Base-by-base conservation (phyloP, 2,113 vertebrate genomes). In the Sapayoa aenigma region DNA sequence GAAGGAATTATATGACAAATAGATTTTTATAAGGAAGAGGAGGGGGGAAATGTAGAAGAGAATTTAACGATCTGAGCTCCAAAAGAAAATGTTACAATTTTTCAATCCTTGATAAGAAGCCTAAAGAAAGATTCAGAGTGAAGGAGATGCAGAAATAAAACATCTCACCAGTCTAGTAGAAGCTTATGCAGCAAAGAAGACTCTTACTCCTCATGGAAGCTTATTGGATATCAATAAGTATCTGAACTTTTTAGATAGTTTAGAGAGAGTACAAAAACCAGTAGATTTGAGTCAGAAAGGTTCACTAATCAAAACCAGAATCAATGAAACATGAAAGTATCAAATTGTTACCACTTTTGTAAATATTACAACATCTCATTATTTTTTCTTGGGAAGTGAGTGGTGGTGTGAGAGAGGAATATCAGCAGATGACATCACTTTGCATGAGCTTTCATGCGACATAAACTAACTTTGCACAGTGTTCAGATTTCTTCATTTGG, bases 111-210 rank as follows among this genome's bases (percentile, higher is more conserved):
- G 10, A 24, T 60, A 66, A 94, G 35, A 77, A 69, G 12, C 56
- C 11, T 71, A 35, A 11, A 78, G 17, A 93, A 68, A 73, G 22
- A 55, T 56, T 74, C 28, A 50, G 37, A 55, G 14, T 42, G 20
- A 85, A 82, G 27, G 21, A 66, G 7, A 73, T 50, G 4, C 13
- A 78, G 22, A 20, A 46, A 35, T 39, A 41, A 33, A 74, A 1
- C 3, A 2, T 3, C 7, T 66, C n/a, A 65, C 3, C 1, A 31
- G 6, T 12, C 3, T 6, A 31, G 13, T 7, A 30, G 37, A 84
- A 80, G 62, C 55, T 47, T 80, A 10, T 6, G 7, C 52, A 76
- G 16, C 17, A 67, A 62, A 73, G 23, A 23, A 73, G 23, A 30
- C 3, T 56, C 13, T 23, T 12, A 52, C 9, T 39, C 9, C 24